phyloP scores from a whole-genome alignment of 1,140 invertebrate genomes.

The Lepidurus apus region DNA sequence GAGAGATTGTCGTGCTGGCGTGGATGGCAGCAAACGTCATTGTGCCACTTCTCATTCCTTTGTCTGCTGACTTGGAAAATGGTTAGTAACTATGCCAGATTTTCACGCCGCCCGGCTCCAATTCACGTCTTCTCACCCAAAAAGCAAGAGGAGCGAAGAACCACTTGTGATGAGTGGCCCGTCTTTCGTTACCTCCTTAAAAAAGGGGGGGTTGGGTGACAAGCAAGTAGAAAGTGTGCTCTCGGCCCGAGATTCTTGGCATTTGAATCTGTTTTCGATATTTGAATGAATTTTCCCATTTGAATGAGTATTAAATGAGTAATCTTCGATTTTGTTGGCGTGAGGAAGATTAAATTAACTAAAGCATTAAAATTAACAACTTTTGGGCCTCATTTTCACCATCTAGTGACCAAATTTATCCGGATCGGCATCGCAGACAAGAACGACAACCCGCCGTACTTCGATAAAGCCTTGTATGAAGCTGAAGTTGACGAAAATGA shows the following conservation, averaged over 20 bases:
- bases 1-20: conserved; percentile 15
- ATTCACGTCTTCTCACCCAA: neutral
- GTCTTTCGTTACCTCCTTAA: neutral
- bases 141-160: neutral
- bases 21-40: conserved; percentile 36
- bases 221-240: neutral
- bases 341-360: too few species aligned
- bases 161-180: neutral
- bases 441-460: conserved; percentile 96
- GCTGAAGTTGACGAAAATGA: conserved; percentile 97
- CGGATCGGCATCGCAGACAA: conserved; percentile 64
- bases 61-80: conserved; percentile 34
- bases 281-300: too few species aligned
- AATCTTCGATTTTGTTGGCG: too few species aligned
- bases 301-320: too few species aligned
- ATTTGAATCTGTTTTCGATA: neutral
- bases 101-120: neutral
- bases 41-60: conserved; percentile 36
- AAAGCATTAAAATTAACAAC: too few species aligned
- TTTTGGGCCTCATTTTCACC: conserved; percentile 28
- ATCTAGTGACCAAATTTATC: conserved; percentile 51
- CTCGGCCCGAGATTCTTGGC: neutral
- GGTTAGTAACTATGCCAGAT: conserved; percentile 27
- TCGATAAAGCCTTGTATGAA: conserved; percentile 91
- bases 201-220: neutral